phyloP scores from a whole-genome alignment of 2,888 invertebrate genomes.

The Sericinus montela region DNA sequence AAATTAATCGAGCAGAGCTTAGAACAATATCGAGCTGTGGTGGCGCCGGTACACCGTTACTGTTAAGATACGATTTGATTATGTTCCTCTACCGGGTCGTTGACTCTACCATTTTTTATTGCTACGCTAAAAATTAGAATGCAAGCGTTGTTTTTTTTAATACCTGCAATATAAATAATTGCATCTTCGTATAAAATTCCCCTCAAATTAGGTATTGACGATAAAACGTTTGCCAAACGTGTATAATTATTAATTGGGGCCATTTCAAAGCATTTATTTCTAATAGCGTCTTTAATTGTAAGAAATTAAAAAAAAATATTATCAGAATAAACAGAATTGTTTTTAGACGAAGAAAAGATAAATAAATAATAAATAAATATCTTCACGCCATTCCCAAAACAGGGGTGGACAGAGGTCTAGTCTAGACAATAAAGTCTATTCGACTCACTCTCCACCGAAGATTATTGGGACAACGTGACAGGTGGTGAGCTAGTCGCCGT shows the following conservation, averaged over 20 bases:
- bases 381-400: too few relatives aligned
- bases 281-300: too few relatives aligned
- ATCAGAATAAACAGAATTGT: too few relatives aligned
- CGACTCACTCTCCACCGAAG: too few relatives aligned
- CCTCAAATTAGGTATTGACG: background rate
- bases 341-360: too few relatives aligned
- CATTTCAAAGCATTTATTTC: background rate
- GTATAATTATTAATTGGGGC: slow-evolving; percentile 13
- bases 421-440: too few relatives aligned
- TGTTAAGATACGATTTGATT: slow-evolving; percentile 24
- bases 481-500: too few relatives aligned
- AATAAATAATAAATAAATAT: too few relatives aligned
- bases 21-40: slow-evolving; percentile 46
- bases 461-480: too few relatives aligned
- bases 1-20: slow-evolving; percentile 51
- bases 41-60: slow-evolving; percentile 49
- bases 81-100: slow-evolving; percentile 19
- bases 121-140: slow-evolving; percentile 3
- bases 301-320: too few relatives aligned
- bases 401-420: too few relatives aligned
- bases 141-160: slow-evolving; percentile 11
- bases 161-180: slow-evolving; percentile 16
- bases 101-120: slow-evolving; percentile 21
- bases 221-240: slow-evolving; percentile 2
- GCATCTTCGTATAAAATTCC: slow-evolving; percentile 4